Conservation (phyloP, 2,888 invertebrate species). For the Synergus itoensis region DNA sequence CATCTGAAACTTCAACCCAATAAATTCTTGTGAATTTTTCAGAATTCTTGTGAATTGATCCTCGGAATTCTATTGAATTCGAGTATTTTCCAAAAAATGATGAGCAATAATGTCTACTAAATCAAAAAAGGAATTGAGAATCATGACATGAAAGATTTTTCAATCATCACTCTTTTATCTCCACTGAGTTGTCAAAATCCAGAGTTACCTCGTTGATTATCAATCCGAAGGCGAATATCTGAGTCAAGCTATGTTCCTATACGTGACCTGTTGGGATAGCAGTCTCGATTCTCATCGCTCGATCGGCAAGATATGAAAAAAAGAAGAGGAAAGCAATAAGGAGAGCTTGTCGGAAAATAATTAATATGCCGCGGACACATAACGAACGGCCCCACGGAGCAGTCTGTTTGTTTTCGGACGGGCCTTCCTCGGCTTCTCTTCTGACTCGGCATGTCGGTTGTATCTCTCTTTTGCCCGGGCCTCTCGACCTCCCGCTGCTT, state of each 20-base stretch:
- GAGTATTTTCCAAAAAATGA: no score
- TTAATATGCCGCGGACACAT: conserved; percentile 76
- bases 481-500: conserved; percentile 69
- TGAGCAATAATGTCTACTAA: background rate
- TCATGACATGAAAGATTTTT: conserved; percentile 19
- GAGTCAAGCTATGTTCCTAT: conserved; percentile 38
- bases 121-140: background rate
- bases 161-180: conserved; percentile 32
- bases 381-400: conserved; percentile 73
- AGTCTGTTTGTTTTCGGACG: conserved; percentile 76
- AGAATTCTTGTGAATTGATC: no score
- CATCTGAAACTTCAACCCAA: no score
- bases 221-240: conserved; percentile 4
- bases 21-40: no score
- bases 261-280: conserved; percentile 38
- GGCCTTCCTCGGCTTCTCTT: conserved; percentile 56
- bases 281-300: conserved; percentile 55
- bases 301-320: conserved; percentile 49
- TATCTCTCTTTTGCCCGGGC: conserved; percentile 62
- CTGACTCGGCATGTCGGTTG: conserved; percentile 59
- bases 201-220: conserved; percentile 14
- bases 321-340: conserved; percentile 55
- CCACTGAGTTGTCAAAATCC: conserved; percentile 21
- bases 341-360: conserved; percentile 71
- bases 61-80: no score